These are phyloP conservation scores for Leptinotarsa lineolata DNA, from an alignment of 1,140 invertebrate genomes.

Conservation along the genomic window DNA sequence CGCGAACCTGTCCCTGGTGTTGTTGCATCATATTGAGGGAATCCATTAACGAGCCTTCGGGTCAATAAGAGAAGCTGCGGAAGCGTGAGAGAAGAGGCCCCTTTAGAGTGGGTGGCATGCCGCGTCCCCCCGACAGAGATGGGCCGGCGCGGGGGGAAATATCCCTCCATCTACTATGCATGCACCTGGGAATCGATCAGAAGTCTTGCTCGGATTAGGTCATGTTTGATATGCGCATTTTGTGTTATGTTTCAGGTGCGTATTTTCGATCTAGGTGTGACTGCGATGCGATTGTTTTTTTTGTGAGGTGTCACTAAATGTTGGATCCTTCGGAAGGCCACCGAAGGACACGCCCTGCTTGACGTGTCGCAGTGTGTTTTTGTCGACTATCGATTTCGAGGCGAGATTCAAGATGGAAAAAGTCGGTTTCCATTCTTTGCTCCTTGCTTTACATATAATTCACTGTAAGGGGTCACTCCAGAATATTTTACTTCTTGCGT, in stretches of 20 bases:
- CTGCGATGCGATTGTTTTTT: background rate
- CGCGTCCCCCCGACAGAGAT: slow-evolving; percentile 27
- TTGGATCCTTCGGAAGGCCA: background rate
- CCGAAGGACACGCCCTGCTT: slow-evolving; percentile 20
- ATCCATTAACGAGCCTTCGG: slow-evolving; percentile 42
- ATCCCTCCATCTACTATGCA: slow-evolving; percentile 36
- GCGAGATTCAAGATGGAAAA: slow-evolving; percentile 19
- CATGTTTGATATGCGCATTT: slow-evolving; percentile 42
- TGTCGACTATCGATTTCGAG: slow-evolving; percentile 20
- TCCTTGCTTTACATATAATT: background rate
- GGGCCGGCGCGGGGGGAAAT: slow-evolving; percentile 10
- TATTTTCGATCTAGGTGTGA: background rate
- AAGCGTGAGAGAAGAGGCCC: slow-evolving; percentile 29
- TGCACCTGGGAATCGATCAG: slow-evolving; percentile 46
- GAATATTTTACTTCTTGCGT: no score
- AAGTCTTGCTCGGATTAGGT: slow-evolving; percentile 44
- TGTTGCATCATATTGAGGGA: slow-evolving; percentile 34
- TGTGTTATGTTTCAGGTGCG: slow-evolving; percentile 11
- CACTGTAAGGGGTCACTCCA: no score
- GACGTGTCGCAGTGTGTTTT: slow-evolving; percentile 27
- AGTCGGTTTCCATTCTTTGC: background rate
- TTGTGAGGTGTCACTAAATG: background rate
- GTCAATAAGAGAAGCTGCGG: slow-evolving; percentile 46
- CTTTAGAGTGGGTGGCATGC: slow-evolving; percentile 22
- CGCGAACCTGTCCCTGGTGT: slow-evolving; percentile 7